phyloP scores from a whole-genome alignment of 2,113 vertebrate species.

The Origma solitaria region DNA sequence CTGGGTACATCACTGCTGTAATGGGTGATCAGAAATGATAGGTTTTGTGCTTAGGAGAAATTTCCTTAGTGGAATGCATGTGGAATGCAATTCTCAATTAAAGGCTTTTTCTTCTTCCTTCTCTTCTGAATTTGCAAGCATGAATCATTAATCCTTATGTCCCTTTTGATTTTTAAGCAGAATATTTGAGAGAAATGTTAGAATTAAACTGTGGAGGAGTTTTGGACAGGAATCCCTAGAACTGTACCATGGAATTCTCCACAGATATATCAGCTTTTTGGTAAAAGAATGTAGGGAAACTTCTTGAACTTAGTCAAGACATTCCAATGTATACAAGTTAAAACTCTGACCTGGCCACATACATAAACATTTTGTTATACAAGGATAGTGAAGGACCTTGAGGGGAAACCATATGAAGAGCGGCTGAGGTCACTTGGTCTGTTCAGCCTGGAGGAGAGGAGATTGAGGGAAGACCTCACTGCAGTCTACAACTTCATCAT shows the following conservation, averaged over 20 bases:
- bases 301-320: not conserved
- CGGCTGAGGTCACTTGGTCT: accelerated
- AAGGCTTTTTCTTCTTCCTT: not conserved
- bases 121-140: not conserved
- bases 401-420: accelerated
- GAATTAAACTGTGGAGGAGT: not conserved
- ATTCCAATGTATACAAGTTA: not conserved
- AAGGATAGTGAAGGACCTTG: accelerated
- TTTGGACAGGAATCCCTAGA: not conserved
- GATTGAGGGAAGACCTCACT: not conserved
- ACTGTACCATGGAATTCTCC: not conserved
- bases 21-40: not conserved
- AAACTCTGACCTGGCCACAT: not conserved
- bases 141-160: not conserved
- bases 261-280: not conserved
- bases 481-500: accelerated
- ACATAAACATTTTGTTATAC: not conserved
- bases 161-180: not conserved
- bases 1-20: not conserved
- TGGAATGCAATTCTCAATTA: not conserved
- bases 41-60: not conserved
- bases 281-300: not conserved
- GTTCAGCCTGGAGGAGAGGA: not conserved
- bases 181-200: not conserved
- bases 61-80: no score